These are phyloP conservation scores for Heliconius aoede DNA, from an alignment of 2,888 invertebrate species.

Conservation along the genomic window DNA sequence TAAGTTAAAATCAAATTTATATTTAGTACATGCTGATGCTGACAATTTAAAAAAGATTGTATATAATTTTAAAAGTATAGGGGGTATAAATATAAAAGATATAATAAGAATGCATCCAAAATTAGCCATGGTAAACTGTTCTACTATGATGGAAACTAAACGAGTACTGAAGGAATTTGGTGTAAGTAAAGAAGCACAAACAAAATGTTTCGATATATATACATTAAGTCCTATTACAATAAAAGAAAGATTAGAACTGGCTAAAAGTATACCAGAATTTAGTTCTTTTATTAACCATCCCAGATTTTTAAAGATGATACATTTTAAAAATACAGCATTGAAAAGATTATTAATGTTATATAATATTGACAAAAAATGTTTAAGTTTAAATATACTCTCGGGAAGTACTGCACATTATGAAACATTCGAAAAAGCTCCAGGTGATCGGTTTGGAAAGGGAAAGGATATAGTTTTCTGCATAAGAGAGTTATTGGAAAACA, in stretches of 20 bases:
- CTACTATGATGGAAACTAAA: constrained; percentile 63
- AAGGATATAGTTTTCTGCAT: constrained; percentile 75
- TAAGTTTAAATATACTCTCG: constrained; percentile 75
- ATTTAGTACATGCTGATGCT: constrained; percentile 73
- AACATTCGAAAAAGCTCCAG: constrained; percentile 72
- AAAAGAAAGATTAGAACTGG: constrained; percentile 65
- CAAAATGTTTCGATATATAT: constrained; percentile 74
- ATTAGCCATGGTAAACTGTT: constrained; percentile 66
- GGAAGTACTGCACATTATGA: constrained; percentile 71
- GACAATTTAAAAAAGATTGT: constrained; percentile 72
- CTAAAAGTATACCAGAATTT: constrained; percentile 72
- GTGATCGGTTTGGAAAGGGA: constrained; percentile 74
- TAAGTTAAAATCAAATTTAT: constrained; percentile 76
- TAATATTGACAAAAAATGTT: constrained; percentile 70
- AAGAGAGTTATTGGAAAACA: constrained; percentile 62
- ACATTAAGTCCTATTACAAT: constrained; percentile 67
- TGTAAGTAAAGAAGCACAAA: constrained; percentile 72
- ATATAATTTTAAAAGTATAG: constrained; percentile 64
- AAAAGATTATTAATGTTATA: constrained; percentile 66
- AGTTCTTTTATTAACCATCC: constrained; percentile 69
- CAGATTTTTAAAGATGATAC: constrained; percentile 75
- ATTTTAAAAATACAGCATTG: constrained; percentile 70
- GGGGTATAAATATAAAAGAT: constrained; percentile 76
- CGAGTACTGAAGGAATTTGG: constrained; percentile 67
- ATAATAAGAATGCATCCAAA: constrained; percentile 74